phyloP scores from a whole-genome alignment of 2,888 invertebrate species.

The Leucoptera coffeella region DNA sequence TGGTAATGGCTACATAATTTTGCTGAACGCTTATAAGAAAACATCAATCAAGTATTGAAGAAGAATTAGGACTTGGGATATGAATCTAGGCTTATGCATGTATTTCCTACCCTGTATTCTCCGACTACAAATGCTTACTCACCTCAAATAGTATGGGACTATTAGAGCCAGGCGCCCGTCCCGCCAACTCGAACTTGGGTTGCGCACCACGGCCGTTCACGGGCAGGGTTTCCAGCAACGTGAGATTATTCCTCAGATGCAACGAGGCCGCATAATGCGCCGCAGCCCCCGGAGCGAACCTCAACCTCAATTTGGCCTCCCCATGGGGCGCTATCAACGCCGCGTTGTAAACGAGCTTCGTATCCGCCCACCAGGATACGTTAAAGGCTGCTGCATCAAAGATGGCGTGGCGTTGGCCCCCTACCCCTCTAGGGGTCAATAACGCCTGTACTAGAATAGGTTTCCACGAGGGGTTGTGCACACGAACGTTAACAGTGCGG shows the following conservation, averaged over 20 bases:
- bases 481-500: no score
- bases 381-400: not conserved
- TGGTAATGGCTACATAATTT: no score
- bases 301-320: constrained; percentile 52
- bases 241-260: constrained; percentile 97
- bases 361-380: constrained; percentile 5
- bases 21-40: no score
- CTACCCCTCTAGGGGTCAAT: no score
- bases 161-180: constrained; percentile 70
- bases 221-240: constrained; percentile 79
- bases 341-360: constrained; percentile 7
- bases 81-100: no score
- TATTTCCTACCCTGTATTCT: not conserved
- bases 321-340: constrained; percentile 21
- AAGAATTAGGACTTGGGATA: no score
- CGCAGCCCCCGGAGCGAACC: constrained; percentile 55
- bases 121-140: constrained; percentile 13
- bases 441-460: no score
- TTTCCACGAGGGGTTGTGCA: no score
- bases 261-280: constrained; percentile 40
- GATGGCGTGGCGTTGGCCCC: not conserved
- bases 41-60: no score
- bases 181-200: constrained; percentile 84
- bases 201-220: constrained; percentile 79
- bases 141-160: constrained; percentile 74